Evolutionary conservation across 64 coral and sea anemone species (phyloP), one percentile per base, ranked within the genome.

Genomic region (Stichodactyla mertensii): DNA sequence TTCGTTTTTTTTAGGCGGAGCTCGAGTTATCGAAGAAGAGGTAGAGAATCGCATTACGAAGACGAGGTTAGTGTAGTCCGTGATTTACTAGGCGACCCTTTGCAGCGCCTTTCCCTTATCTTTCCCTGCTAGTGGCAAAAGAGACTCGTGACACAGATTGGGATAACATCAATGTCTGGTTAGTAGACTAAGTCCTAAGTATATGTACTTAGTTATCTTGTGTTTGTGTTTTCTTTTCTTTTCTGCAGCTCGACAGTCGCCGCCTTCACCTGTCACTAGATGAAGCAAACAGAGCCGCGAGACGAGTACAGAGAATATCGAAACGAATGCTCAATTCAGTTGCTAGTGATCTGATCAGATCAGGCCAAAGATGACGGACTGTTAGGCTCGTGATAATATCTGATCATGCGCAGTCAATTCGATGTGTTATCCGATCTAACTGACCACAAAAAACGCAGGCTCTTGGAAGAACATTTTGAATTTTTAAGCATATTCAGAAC

Each of bases 261-360:
- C 90, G 94, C 57, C 94, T 97, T 79, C 94, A 97, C 12, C 61
- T 90, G 45, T 97, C 94, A 16, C 94, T 97, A 8, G 94, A 97
- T 31, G 94, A 93, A 16, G 94, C 94, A 13, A 97, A 90, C 71
- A 89, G 85, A 85, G 94, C 94, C 36, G 94, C 94, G 36, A 88
- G 94, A 71, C 80, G 85, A 67, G 92, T 97, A 85, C 94, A 97
- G 24, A 64, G 87, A 52, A 66, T 97, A 10, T 97, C 94, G 14
- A 97, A 97, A 60, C 84, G 88, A 82, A 97, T 97, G 94, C 74
- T 97, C 6, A 93, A 84, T 28, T 88, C 91, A 0, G 86, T 97
- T n/a, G 88, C 94, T 9, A 84, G 87, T 28, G 94, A 97, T 56
- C 82, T 97, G 5, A 93, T 97, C 56, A 88, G 94, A 80, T 93